These are phyloP conservation scores for Leptopilina myrica DNA, from an alignment of 2,888 invertebrate species.

Conservation along the genomic window DNA sequence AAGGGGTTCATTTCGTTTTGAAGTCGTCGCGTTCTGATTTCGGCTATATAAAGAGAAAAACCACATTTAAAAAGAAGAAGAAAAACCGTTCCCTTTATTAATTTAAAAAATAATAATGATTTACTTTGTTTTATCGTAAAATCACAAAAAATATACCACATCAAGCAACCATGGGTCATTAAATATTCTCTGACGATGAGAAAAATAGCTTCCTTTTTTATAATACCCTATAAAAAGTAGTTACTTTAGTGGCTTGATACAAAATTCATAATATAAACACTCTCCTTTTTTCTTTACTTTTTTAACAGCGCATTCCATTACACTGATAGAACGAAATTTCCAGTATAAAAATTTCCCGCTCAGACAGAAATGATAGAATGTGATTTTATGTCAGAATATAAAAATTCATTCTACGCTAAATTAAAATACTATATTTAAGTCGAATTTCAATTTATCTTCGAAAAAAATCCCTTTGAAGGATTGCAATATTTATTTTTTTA, in stretches of 20 bases:
- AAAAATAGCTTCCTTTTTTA: neutral
- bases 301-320: constrained; percentile 6
- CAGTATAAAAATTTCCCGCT: neutral
- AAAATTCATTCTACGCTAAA: neutral
- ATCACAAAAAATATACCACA: constrained; percentile 3
- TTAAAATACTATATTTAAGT: neutral
- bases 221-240: constrained; percentile 34
- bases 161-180: neutral
- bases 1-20: constrained; percentile 19
- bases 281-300: neutral
- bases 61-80: neutral
- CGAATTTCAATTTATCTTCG: neutral
- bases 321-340: neutral
- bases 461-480: neutral
- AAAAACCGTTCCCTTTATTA: neutral
- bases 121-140: neutral
- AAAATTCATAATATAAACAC: constrained; percentile 26
- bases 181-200: neutral
- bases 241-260: constrained; percentile 12
- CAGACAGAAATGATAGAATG: neutral
- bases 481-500: too few relatives aligned
- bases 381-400: neutral
- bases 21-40: neutral
- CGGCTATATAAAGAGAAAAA: neutral
- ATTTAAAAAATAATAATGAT: too few relatives aligned